Conservation (phyloP, 2,797 vertebrate genomes). For the Alauda arvensis region DNA sequence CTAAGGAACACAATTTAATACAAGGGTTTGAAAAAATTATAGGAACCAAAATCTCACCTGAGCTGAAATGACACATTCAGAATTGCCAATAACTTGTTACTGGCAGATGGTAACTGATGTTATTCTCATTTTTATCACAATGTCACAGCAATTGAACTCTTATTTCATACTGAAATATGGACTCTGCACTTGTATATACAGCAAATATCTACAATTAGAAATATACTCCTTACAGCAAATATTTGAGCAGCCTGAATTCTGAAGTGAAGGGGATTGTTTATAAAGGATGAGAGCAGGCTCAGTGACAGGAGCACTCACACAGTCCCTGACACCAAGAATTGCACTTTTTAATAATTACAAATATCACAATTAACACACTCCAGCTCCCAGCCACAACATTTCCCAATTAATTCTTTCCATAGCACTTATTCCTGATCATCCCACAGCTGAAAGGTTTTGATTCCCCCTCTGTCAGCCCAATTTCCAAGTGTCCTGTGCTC, state of each 20-base stretch:
- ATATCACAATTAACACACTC: background rate
- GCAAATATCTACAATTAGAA: background rate
- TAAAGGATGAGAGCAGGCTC: background rate
- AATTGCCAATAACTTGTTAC: background rate
- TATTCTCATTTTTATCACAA: background rate
- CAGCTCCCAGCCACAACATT: background rate
- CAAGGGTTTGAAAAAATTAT: background rate
- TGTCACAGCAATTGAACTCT: background rate
- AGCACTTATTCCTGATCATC: background rate
- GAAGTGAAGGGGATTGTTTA: background rate
- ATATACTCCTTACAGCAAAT: background rate
- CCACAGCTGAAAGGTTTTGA: constrained; percentile 5
- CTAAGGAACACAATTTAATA: background rate
- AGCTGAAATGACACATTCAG: background rate
- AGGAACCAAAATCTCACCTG: background rate
- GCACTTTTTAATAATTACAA: background rate
- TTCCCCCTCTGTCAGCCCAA: background rate
- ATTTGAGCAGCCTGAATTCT: background rate
- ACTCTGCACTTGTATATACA: accelerated
- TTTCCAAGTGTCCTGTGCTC: constrained; percentile 37
- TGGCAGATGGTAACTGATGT: background rate
- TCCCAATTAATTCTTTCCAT: background rate
- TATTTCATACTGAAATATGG: accelerated
- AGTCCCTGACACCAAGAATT: background rate
- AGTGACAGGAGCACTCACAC: background rate